Base-by-base conservation (phyloP, 64 coral and sea anemone genomes). In the Actinia tenebrosa region DNA sequence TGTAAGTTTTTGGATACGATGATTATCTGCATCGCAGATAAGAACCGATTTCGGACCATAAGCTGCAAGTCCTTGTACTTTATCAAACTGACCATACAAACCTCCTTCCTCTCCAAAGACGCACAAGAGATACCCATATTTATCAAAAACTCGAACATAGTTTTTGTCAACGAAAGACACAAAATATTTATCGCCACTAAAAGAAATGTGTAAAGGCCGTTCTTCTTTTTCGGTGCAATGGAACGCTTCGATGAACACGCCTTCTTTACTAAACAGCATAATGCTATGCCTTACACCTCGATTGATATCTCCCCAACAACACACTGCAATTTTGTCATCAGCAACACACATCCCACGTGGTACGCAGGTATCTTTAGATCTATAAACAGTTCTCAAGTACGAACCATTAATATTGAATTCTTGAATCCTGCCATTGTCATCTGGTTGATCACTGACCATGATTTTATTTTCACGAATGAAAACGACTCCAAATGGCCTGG, bases 1-100 rank as follows among this genome's bases (percentile, higher is more conserved):
- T 37, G 30, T 37, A 37, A 37, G 30, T 37, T 37, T 37, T 37
- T 68, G 17, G 4, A 68, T 8, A 68, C 94, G 83, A n/a, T 92
- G 89, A 64, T 95, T 91, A 60, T 92, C 87, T 43, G 83, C 86
- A 61, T 95, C 94, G 42, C 90, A 88, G 15, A 95, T 83, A 83
- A 95, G 69, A 7, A 95, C 54, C n/a, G 30, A 89, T 95, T 37
- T 85, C 80, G 30, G 30, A 75, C 89, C 72, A 89, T 82, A 95
- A 71, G 1, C 84, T 83, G 47, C 89, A 90, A 37, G 30, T 37
- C 30, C 30, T 37, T 37, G 30, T 4, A 87, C 77, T 75, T 58
- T 64, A 18, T 90, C 78, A 60, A 95, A 83, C 78, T 92, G 90
- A 17, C 94, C 94, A 5, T 71, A 72, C 60, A 85, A 37, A 37